phyloP scores from a whole-genome alignment of 1,140 invertebrate species.

The Zophobas atratus region DNA sequence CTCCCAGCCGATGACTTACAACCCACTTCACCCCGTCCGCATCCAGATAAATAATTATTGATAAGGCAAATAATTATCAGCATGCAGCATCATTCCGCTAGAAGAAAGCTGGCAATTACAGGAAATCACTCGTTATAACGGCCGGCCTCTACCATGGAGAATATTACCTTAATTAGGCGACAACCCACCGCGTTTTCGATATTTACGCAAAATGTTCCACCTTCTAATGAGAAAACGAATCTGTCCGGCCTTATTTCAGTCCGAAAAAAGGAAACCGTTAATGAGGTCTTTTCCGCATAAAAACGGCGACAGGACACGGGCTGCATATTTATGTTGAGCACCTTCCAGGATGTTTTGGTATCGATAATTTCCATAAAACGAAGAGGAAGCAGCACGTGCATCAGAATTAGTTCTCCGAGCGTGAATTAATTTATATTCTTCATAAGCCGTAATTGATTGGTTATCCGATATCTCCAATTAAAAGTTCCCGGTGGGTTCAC shows the following conservation, averaged over 20 bases:
- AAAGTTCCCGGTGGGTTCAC: neutral
- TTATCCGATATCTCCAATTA: conserved; percentile 3
- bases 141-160: neutral
- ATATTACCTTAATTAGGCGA: conserved; percentile 15
- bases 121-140: conserved; percentile 32
- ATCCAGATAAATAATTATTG: neutral
- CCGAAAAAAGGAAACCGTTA: neutral
- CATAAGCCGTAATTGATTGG: conserved; percentile 2
- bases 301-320: neutral
- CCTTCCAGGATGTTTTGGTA: conserved; percentile 16
- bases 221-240: neutral
- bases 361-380: neutral
- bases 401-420: neutral
- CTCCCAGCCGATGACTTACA: conserved; percentile 2
- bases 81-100: conserved; percentile 27
- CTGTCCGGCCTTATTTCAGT: neutral
- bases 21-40: conserved; percentile 3
- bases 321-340: neutral
- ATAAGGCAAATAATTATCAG: conserved; percentile 31
- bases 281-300: neutral
- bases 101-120: conserved; percentile 19
- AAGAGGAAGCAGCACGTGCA: conserved; percentile 8
- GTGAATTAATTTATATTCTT: conserved; percentile 6
- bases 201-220: conserved; percentile 4
- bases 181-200: neutral